Evolutionary conservation across 1,140 invertebrate species (phyloP).

Genomic region (Drosophila kepulauana): DNA sequence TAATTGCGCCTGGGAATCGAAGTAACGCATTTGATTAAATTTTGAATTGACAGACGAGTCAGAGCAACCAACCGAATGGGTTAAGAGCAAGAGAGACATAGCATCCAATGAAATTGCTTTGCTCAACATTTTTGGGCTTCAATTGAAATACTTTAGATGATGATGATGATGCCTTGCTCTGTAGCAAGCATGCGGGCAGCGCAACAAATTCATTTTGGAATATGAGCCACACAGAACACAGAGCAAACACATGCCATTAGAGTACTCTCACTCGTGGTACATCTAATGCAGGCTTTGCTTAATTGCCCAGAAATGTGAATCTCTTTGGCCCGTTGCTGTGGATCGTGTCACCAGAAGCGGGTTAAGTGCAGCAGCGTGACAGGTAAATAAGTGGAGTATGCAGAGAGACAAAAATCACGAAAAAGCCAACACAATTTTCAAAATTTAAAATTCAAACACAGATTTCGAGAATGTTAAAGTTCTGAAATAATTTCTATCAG

Average conservation of each 20-base stretch:
- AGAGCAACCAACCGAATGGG: slow-evolving; percentile 6
- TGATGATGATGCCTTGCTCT: background rate
- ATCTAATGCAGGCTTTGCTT: slow-evolving; percentile 17
- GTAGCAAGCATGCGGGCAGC: slow-evolving; percentile 54
- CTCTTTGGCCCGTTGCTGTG: slow-evolving; percentile 1
- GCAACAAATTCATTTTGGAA: slow-evolving; percentile 67
- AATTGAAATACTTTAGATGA: slow-evolving; percentile 37
- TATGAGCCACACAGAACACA: slow-evolving; percentile 21
- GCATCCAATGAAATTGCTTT: slow-evolving; percentile 18
- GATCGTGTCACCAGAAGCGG: slow-evolving; percentile 35
- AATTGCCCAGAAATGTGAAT: slow-evolving; percentile 40
- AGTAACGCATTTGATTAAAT: slow-evolving; percentile 82
- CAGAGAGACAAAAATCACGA: no score
- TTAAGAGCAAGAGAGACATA: slow-evolving; percentile 2
- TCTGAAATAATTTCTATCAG: no score
- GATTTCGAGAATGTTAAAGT: no score
- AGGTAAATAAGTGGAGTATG: background rate
- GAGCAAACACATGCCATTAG: background rate
- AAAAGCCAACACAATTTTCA: no score
- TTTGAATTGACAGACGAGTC: slow-evolving; percentile 64
- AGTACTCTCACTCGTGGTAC: background rate
- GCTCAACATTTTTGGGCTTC: slow-evolving; percentile 16
- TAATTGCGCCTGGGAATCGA: slow-evolving; percentile 81
- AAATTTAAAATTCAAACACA: no score
- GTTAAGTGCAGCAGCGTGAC: slow-evolving; percentile 53